These are phyloP conservation scores for Morpho helenor DNA, from an alignment of 2,888 invertebrate species.

Conservation along the genomic window DNA sequence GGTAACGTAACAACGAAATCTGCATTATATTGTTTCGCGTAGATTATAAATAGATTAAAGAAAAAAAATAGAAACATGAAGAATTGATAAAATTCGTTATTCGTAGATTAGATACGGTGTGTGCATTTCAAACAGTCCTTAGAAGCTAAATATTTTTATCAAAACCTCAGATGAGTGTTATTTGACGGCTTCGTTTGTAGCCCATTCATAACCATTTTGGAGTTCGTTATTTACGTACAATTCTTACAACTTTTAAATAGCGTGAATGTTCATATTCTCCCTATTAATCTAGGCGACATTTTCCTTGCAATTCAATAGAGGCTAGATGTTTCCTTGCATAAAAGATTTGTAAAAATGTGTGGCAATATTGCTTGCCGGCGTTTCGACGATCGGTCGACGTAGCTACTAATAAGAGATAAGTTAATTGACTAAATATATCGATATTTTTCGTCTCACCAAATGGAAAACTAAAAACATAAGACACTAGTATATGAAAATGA, in stretches of 20 bases:
- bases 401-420: slow-evolving; percentile 10
- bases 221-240: slow-evolving; percentile 8
- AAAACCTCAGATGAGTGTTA: slow-evolving; percentile 3
- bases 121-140: slow-evolving; percentile 13
- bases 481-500: background rate
- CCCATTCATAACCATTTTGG: slow-evolving; percentile 15
- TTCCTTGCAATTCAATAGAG: slow-evolving; percentile 11
- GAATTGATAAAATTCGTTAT: background rate
- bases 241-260: slow-evolving; percentile 4
- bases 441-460: background rate
- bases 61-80: slow-evolving; percentile 12
- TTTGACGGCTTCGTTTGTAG: slow-evolving; percentile 14
- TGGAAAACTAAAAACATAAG: background rate
- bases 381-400: background rate
- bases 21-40: slow-evolving; percentile 42
- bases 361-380: background rate
- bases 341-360: slow-evolving; percentile 1
- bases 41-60: slow-evolving; percentile 29
- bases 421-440: background rate
- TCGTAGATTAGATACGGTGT: slow-evolving; percentile 22
- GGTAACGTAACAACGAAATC: slow-evolving; percentile 83
- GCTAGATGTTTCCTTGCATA: slow-evolving; percentile 7
- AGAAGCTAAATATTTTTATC: slow-evolving; percentile 15
- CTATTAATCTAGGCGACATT: slow-evolving; percentile 9
- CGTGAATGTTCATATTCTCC: slow-evolving; percentile 8